Evolutionary conservation across 2,888 invertebrate species (phyloP).

Genomic region (Brenthis daphne): DNA sequence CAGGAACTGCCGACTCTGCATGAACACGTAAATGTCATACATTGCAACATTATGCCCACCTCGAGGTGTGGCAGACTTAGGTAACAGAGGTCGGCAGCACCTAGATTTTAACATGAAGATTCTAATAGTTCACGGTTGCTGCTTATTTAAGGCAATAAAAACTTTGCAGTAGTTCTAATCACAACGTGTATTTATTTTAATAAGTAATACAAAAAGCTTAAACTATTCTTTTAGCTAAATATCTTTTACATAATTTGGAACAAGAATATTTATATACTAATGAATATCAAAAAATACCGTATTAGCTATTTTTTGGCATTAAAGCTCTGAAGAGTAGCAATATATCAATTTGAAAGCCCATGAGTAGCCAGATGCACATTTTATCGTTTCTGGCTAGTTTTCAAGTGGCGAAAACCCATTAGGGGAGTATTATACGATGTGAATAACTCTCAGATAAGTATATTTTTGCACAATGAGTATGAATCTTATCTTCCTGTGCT

Average conservation of each 20-base stretch:
- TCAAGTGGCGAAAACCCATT: conserved; percentile 78
- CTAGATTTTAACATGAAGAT: conserved; percentile 34
- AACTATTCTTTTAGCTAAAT: too few species aligned
- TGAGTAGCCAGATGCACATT: conserved; percentile 73
- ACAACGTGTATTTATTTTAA: too few species aligned
- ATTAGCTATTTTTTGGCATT: conserved; percentile 60
- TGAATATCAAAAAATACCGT: not conserved
- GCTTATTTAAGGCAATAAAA: conserved; percentile 35
- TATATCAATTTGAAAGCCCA: conserved; percentile 65
- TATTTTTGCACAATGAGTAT: conserved; percentile 54
- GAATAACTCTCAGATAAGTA: conserved; percentile 60
- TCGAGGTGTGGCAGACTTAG: conserved; percentile 39
- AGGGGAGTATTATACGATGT: conserved; percentile 68
- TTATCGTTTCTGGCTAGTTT: conserved; percentile 79
- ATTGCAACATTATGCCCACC: conserved; percentile 33
- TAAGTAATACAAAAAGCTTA: too few species aligned
- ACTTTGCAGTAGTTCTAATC: too few species aligned
- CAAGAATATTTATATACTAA: not conserved
- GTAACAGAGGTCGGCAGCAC: conserved; percentile 46
- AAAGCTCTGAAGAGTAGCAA: conserved; percentile 68
- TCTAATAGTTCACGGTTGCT: conserved; percentile 40
- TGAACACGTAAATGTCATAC: conserved; percentile 37
- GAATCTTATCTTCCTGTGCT: conserved; percentile 22
- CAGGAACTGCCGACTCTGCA: conserved; percentile 27
- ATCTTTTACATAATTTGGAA: too few species aligned